Percentiles rank a stretch among this genome's conserved stretches.
These are phyloP conservation scores for Grus americana DNA, from an alignment of 2,113 vertebrate species.

Conservation along the genomic window DNA sequence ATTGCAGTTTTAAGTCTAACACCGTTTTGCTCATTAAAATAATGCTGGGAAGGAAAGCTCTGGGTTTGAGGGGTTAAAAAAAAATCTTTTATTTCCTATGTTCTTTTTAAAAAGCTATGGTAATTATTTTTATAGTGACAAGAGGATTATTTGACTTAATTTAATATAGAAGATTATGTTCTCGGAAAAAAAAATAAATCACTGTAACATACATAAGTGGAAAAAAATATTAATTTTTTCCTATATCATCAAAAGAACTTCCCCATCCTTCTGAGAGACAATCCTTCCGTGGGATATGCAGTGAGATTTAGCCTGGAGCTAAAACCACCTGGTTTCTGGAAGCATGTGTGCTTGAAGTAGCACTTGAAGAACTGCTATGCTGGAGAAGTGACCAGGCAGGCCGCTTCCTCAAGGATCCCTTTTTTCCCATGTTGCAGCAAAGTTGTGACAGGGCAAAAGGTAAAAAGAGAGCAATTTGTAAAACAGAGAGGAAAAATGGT, in stretches of 20 bases:
- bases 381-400: background rate
- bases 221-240: background rate
- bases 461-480: background rate
- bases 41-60: conserved; percentile 42
- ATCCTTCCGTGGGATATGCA: background rate
- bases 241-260: background rate
- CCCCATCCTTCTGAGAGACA: background rate
- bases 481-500: background rate
- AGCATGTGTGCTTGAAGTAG: background rate
- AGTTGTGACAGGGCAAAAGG: background rate
- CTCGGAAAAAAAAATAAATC: background rate
- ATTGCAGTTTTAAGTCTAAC: conserved; percentile 59
- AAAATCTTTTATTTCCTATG: conserved; percentile 15
- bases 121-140: conserved; percentile 61
- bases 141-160: conserved; percentile 64
- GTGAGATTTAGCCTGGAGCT: background rate
- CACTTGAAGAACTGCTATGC: background rate
- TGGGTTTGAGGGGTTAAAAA: background rate
- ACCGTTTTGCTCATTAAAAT: conserved; percentile 63
- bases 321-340: background rate
- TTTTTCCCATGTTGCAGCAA: background rate
- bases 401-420: background rate
- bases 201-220: background rate
- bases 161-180: conserved; percentile 24
- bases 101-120: conserved; percentile 37